These are phyloP conservation scores for Poecilia gillii DNA, from an alignment of 2,797 vertebrate species.

Conservation along the genomic window DNA sequence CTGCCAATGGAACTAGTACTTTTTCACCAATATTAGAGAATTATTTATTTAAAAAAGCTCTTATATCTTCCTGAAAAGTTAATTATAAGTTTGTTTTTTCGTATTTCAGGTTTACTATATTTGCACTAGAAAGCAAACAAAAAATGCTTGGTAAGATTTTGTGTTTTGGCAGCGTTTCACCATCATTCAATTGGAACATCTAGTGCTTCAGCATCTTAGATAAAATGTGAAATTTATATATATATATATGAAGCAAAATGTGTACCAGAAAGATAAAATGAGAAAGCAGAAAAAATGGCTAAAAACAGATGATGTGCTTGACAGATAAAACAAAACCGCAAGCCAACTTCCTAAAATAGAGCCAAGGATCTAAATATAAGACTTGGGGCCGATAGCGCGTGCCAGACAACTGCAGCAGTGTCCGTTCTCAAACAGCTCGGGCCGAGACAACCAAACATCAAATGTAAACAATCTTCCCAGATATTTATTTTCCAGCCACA, in stretches of 20 bases:
- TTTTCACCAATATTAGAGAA: too few relatives aligned
- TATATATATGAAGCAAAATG: background rate
- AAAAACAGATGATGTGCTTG: constrained; percentile 36
- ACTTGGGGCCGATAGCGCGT: constrained; percentile 34
- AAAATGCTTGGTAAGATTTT: too few relatives aligned
- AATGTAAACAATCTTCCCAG: constrained; percentile 69
- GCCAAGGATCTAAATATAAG: constrained; percentile 59
- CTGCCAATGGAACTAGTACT: too few relatives aligned
- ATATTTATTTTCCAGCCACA: constrained; percentile 77
- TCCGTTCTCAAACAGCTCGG: constrained; percentile 60
- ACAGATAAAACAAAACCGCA: constrained; percentile 48
- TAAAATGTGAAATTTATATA: background rate
- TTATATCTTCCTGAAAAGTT: too few relatives aligned
- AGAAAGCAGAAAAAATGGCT: constrained; percentile 27
- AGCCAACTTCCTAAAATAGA: constrained; percentile 61
- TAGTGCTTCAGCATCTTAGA: background rate
- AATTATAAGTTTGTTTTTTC: too few relatives aligned
- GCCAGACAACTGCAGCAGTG: constrained; percentile 53
- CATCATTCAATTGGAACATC: background rate
- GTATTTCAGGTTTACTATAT: too few relatives aligned
- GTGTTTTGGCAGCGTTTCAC: too few relatives aligned
- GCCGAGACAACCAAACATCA: constrained; percentile 71
- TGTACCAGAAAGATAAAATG: background rate
- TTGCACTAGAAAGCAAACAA: too few relatives aligned
- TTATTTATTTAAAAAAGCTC: too few relatives aligned